Evolutionary conservation across 1,140 invertebrate genomes (phyloP).

Genomic region (Drosophila sechellia): DNA sequence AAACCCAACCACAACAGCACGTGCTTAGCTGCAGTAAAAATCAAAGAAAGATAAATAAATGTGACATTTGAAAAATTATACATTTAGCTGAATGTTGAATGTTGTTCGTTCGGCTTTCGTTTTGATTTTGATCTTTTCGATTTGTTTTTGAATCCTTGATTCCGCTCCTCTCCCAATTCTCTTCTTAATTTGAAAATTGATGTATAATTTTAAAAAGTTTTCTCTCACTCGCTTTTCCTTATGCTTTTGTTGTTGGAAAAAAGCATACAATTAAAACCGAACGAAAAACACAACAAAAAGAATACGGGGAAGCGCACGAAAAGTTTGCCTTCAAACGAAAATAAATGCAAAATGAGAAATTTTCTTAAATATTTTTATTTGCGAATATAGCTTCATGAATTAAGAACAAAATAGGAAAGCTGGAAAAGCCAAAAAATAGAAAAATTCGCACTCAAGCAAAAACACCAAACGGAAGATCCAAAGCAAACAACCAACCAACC

Average conservation of each 20-base stretch:
- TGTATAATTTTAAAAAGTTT: constrained; percentile 64
- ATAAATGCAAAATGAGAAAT: constrained; percentile 33
- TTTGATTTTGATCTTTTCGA: constrained; percentile 25
- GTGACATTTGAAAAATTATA: constrained; percentile 12
- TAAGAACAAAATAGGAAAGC: constrained; percentile 45
- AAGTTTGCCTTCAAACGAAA: constrained; percentile 26
- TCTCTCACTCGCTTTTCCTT: constrained; percentile 26
- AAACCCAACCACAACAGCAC: constrained; percentile 37
- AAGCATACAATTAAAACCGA: constrained; percentile 53
- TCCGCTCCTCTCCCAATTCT: not conserved
- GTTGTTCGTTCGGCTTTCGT: constrained; percentile 43
- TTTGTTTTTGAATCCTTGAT: constrained; percentile 31
- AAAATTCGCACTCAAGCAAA: constrained; percentile 27
- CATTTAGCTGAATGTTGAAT: constrained; percentile 49
- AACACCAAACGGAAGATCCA: constrained; percentile 50
- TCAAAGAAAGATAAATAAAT: constrained; percentile 10
- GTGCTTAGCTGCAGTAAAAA: constrained; percentile 44
- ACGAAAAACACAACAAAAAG: constrained; percentile 61
- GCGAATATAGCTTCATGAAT: constrained; percentile 37
- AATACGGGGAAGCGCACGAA: not conserved
- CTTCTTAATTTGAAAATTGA: constrained; percentile 55
- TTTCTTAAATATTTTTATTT: constrained; percentile 24
- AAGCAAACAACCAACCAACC: constrained; percentile 47
- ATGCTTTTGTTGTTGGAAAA: constrained; percentile 27
- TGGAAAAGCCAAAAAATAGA: constrained; percentile 13